Evolutionary conservation across 2,888 invertebrate genomes (phyloP).

Genomic region (Ochropleura plecta): DNA sequence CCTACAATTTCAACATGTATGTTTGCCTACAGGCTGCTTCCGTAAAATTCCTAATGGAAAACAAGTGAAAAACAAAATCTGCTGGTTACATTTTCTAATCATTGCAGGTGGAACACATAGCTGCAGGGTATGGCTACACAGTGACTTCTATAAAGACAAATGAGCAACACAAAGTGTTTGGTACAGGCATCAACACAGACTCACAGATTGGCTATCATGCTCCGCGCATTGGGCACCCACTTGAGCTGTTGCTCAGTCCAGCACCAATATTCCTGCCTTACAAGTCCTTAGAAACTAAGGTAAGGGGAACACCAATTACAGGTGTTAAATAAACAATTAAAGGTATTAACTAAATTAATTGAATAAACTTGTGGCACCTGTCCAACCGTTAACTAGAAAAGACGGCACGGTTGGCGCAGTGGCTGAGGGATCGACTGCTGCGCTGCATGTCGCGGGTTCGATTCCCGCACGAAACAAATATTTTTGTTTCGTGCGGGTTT

Average conservation of each 20-base stretch:
- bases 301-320: slow-evolving; percentile 51
- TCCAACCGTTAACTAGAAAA: no score
- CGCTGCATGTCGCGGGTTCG: no score
- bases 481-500: no score
- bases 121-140: slow-evolving; percentile 98
- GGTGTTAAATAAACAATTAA: no score
- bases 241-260: slow-evolving; percentile 93
- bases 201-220: slow-evolving; percentile 96
- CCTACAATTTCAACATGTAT: not conserved
- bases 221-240: slow-evolving; percentile 91
- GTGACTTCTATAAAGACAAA: slow-evolving; percentile 93
- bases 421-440: no score
- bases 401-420: no score
- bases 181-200: slow-evolving; percentile 97
- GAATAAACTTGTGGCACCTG: not conserved
- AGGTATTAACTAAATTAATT: no score
- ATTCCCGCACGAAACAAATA: no score
- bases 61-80: not conserved
- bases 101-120: slow-evolving; percentile 92
- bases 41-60: not conserved
- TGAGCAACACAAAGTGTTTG: slow-evolving; percentile 93
- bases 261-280: slow-evolving; percentile 93
- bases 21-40: not conserved
- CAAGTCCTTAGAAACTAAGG: slow-evolving; percentile 90
- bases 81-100: not conserved